Evolutionary conservation across 1,140 invertebrate species (phyloP).

Genomic region (Dolichoris vasculosae): DNA sequence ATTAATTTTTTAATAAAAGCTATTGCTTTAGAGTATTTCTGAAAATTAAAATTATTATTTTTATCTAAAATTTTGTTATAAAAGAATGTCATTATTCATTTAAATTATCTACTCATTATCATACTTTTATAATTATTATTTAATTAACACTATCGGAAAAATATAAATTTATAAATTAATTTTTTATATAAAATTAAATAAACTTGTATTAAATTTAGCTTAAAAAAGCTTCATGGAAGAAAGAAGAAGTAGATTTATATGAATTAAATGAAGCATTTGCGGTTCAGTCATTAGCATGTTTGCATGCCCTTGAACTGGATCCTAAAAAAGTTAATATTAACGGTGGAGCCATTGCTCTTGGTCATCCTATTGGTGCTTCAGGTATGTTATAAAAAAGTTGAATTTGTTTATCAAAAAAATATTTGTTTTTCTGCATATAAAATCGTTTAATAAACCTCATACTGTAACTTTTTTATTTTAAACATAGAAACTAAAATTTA

Average conservation of each 20-base stretch:
- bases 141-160: too few species aligned
- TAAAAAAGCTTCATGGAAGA: constrained; percentile 84
- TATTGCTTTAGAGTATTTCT: not conserved
- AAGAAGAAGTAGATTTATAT: constrained; percentile 89
- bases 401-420: not conserved
- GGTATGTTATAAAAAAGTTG: constrained; percentile 65
- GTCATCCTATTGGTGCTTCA: constrained; percentile 92
- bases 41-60: too few species aligned
- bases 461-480: not conserved
- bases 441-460: not conserved
- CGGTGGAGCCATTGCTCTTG: constrained; percentile 92
- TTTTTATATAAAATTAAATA: too few species aligned
- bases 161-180: too few species aligned
- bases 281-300: constrained; percentile 81
- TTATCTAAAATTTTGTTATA: not conserved
- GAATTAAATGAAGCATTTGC: constrained; percentile 94
- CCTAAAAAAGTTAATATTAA: constrained; percentile 84
- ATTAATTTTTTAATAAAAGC: not conserved
- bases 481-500: not conserved
- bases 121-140: constrained; percentile 29
- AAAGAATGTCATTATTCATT: not conserved
- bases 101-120: not conserved
- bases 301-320: constrained; percentile 81
- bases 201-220: constrained; percentile 76
- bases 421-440: not conserved